phyloP scores from a whole-genome alignment of 64 coral and sea anemone genomes.

The Pachyseris speciosa region DNA sequence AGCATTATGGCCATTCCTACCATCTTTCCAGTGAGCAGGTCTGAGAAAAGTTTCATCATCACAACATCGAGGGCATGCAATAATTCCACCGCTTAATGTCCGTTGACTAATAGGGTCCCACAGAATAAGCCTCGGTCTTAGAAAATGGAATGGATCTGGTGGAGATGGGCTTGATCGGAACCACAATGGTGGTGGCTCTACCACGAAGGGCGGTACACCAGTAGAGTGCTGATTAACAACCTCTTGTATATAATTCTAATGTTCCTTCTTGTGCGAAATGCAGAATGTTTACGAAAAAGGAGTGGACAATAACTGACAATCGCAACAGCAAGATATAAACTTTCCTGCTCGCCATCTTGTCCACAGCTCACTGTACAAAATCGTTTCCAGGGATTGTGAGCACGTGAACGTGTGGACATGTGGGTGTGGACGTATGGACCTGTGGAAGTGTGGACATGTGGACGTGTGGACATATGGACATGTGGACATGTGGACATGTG shows the following conservation, averaged over 20 bases:
- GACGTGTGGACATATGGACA: no score
- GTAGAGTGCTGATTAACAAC: neutral
- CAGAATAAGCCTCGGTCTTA: neutral
- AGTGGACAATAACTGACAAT: neutral
- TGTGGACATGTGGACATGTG: no score
- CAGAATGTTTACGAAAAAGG: neutral
- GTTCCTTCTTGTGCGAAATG: conserved; percentile 31
- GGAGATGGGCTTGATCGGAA: neutral
- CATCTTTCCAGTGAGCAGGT: conserved; percentile 35
- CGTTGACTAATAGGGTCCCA: conserved; percentile 37
- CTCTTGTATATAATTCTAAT: conserved; percentile 36
- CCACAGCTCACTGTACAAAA: neutral
- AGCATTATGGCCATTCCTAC: conserved; percentile 18
- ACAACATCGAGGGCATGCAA: conserved; percentile 19
- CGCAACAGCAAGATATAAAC: neutral
- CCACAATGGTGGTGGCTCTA: conserved; percentile 15
- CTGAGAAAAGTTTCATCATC: neutral
- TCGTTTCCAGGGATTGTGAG: no score
- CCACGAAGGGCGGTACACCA: conserved; percentile 19
- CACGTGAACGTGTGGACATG: no score
- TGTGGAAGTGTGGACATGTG: no score
- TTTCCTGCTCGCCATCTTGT: neutral
- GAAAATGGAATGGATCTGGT: conserved; percentile 33
- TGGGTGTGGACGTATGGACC: no score
- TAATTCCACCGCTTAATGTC: neutral